Conservation (phyloP, 2,113 vertebrate species). For the Phylloscopus whistleri region DNA sequence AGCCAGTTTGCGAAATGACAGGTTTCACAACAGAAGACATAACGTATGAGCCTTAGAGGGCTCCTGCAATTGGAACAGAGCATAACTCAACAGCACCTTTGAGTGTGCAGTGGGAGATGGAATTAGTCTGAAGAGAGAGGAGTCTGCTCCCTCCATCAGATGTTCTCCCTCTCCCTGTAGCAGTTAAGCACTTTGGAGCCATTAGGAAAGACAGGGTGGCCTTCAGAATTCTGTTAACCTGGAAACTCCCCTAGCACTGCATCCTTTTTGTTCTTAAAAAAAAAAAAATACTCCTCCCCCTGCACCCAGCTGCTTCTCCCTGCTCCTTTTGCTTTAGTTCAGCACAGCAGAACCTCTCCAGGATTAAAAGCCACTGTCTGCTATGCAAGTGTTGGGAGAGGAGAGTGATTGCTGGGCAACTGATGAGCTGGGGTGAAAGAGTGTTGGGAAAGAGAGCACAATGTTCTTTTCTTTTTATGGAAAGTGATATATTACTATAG, state of each 20-base stretch:
- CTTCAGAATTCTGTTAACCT: not conserved
- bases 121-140: not conserved
- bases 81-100: not conserved
- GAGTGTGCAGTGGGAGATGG: not conserved
- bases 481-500: slow-evolving; percentile 59
- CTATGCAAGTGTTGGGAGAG: slow-evolving; percentile 19
- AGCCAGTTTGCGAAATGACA: not conserved
- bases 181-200: not conserved
- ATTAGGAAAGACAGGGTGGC: not conserved
- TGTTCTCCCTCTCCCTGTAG: not conserved
- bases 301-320: not conserved
- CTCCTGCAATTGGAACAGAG: not conserved
- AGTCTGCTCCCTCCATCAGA: not conserved
- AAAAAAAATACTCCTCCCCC: not conserved
- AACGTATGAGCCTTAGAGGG: not conserved
- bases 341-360: not conserved
- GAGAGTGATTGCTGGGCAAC: slow-evolving; percentile 43
- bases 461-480: slow-evolving; percentile 66
- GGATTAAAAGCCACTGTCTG: not conserved
- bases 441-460: slow-evolving; percentile 53
- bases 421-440: slow-evolving; percentile 50
- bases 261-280: not conserved
- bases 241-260: not conserved
- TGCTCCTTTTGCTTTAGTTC: not conserved
- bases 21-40: slow-evolving; percentile 7